Evolutionary conservation across 2,888 invertebrate species (phyloP).

Genomic region (Acanthopleura granulata): DNA sequence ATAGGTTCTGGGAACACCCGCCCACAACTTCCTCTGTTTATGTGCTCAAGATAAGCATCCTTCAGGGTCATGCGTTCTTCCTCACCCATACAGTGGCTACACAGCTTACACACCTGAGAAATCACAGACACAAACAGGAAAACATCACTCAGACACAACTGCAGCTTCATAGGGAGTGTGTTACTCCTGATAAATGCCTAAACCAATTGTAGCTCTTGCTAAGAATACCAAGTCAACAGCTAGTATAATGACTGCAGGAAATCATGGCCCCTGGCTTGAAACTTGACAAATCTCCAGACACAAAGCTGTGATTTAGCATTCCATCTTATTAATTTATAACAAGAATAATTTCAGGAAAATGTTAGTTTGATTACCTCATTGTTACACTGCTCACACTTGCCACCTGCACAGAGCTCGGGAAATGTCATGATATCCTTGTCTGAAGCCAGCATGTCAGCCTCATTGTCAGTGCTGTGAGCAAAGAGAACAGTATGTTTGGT

Average conservation of each 20-base stretch:
- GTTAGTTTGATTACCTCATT: no score
- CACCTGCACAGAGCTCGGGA: conserved; percentile 77
- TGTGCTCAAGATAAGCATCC: conserved; percentile 83
- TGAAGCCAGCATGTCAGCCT: conserved; percentile 79
- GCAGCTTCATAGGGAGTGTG: no score
- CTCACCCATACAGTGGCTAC: conserved; percentile 81
- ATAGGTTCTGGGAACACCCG: conserved; percentile 82
- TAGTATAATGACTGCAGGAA: no score
- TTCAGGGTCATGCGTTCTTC: conserved; percentile 76
- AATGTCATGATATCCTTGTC: conserved; percentile 85
- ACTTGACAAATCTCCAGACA: no score
- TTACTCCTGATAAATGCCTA: no score
- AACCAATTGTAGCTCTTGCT: not conserved
- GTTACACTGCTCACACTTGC: conserved; percentile 69
- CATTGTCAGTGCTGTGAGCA: conserved; percentile 64
- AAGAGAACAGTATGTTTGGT: no score
- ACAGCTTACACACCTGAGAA: conserved; percentile 78
- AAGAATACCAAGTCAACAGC: no score
- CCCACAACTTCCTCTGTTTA: conserved; percentile 83
- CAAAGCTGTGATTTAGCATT: no score
- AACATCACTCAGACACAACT: not conserved
- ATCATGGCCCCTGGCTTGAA: no score
- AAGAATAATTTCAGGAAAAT: no score
- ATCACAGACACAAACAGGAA: not conserved
- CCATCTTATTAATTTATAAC: no score